Conservation (phyloP, 2,113 vertebrate species). For the Xiphophorus couchianus region DNA sequence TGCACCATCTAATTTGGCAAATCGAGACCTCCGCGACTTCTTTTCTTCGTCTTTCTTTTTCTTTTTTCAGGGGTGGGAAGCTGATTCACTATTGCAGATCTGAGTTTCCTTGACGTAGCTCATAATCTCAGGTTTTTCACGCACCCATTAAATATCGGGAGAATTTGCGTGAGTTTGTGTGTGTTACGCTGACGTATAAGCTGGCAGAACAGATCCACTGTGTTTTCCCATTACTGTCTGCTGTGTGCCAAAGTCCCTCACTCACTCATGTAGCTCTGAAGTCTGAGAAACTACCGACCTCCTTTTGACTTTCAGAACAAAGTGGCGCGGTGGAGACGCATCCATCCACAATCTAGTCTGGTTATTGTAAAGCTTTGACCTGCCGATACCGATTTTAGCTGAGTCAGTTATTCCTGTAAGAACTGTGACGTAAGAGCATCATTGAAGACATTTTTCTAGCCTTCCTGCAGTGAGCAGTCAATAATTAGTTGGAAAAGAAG, state of each 20-base stretch:
- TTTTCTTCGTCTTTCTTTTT: neutral
- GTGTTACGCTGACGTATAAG: constrained; percentile 28
- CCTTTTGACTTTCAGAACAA: neutral
- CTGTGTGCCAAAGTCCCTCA: constrained; percentile 50
- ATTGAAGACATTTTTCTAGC: neutral
- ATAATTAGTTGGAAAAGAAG: neutral
- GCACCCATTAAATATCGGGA: constrained; percentile 27
- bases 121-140: constrained; percentile 37
- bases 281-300: constrained; percentile 2
- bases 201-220: constrained; percentile 25
- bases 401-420: neutral
- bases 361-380: neutral
- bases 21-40: constrained; percentile 13
- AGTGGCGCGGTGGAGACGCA: neutral
- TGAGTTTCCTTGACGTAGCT: constrained; percentile 37
- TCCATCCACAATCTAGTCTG: neutral
- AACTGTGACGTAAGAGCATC: neutral
- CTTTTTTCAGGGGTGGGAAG: constrained; percentile 12
- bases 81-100: constrained; percentile 11
- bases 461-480: neutral
- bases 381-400: neutral
- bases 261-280: constrained; percentile 30
- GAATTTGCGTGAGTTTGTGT: constrained; percentile 10
- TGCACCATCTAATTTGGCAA: neutral
- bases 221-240: constrained; percentile 22